Base-by-base conservation (phyloP, 1,140 invertebrate species). In the Eurytemora carolleeae region DNA sequence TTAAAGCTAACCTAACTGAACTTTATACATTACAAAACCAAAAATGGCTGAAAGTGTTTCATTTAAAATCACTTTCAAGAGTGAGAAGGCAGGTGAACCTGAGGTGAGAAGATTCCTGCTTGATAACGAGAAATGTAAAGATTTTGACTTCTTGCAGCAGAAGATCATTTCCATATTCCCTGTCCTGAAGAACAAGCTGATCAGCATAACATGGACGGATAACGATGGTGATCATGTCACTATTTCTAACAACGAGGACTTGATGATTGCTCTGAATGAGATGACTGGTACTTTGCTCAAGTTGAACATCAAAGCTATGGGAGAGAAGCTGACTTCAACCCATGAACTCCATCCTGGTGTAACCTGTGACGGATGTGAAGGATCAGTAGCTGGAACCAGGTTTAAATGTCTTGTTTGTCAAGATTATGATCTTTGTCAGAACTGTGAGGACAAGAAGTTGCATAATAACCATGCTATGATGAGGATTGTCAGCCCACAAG, bases 401-500 rank as follows among this genome's bases (percentile, higher is more conserved):
- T 97, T 94, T 75, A 98, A 98, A 81, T 98, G 94, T 79, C 80
- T 98, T 71, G 84, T 96, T 68, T 98, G 94, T 76, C 96, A 92
- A 74, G 93, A 98, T 78, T 98, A 96, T 79, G 94, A 98, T 78
- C 80, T 97, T 67, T 98, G 94, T 79, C 85, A 88, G 68, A 82
- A 82, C 68, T 98, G 93, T 75, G 95, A 91, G 75, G 91, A 96
- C 73, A 82, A 83, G 69, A n/a, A n/a, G n/a, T 12, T 12, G n/a
- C 31, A 44, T n/a, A 44, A 44, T 44, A 44, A 12, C 7, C 31
- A 44, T n/a, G n/a, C 7, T 12, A 44, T 44, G 31, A n/a, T n/a
- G n/a, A n/a, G n/a, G n/a, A n/a, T n/a, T n/a, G n/a, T n/a, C n/a
- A n/a, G n/a, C n/a, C n/a, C n/a, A n/a, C n/a, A n/a, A n/a, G n/a